Evolutionary conservation across 1,140 invertebrate species (phyloP), one percentile per base, ranked within the genome.

Genomic region (Bombyx mandarina): DNA sequence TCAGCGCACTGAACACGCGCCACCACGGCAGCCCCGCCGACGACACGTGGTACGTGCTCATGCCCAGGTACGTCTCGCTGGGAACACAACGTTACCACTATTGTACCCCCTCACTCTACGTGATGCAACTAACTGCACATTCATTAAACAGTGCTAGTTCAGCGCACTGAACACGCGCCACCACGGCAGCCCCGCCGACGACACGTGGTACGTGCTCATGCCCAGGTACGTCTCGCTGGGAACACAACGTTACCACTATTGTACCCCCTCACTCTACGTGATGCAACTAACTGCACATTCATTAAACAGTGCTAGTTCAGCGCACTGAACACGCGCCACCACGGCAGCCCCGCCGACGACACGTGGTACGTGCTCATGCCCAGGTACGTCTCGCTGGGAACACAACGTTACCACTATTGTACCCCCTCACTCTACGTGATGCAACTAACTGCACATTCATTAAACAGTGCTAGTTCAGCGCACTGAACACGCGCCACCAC

Each of bases 41-140:
- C 12, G 12, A 18, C 12, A 18, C 12, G 12, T 18, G 12, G 12
- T 18, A 18, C 12, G 12, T 18, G 12, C 12, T 18, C 12, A 95
- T 91, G 63, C 93, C 93, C 64, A 93, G 89, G 73, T 94, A 93
- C 43, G 91, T 89, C 76, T 95, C 94, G 61, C 93, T 93, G 61
- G 0, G 72, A 76, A 47, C 46, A 59, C 60, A 35, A 51, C 88
- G 73, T 43, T 93, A 93, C 92, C 94, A 94, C n/a, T 90, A 89
- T 9, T 94, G 72, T 35, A 72, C 75, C 2, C 12, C 73, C 77
- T 64, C 91, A 88, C 48, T 88, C 88, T 59, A 94, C 84, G 74
- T 95, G 94, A 73, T 94, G 26, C 26, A 35, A 35, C 26, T 35
- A 35, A 35, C 26, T 35, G 26, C 26, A 35, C 4, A 35, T 35